These are phyloP conservation scores for Myopa testacea DNA, from an alignment of 2,888 invertebrate genomes.

Conservation along the genomic window DNA sequence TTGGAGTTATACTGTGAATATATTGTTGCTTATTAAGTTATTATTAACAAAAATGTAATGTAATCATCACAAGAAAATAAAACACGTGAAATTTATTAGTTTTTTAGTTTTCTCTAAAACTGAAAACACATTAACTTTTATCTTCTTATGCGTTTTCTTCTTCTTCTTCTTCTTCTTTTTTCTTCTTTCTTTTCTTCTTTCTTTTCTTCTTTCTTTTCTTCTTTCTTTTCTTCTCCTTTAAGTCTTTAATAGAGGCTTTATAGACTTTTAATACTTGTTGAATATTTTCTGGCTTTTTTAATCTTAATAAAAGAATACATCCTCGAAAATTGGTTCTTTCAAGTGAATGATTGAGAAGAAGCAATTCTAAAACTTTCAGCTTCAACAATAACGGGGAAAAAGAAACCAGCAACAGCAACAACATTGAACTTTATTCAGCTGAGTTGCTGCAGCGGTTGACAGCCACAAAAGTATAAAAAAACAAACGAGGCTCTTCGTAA, in stretches of 20 bases:
- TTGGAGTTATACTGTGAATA: no score
- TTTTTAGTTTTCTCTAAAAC: not conserved
- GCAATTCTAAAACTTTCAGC: not conserved
- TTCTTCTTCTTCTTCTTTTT: not conserved
- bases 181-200: not conserved
- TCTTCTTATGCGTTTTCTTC: no score
- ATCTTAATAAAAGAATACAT: not conserved
- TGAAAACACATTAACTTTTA: no score
- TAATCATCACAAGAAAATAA: no score
- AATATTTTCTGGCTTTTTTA: no score
- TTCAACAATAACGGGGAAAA: no score
- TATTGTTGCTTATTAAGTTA: no score
- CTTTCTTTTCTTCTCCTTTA: not conserved
- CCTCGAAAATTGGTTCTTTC: not conserved
- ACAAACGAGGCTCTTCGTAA: not conserved
- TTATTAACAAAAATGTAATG: no score
- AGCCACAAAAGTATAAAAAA: not conserved
- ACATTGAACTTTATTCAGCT: not conserved
- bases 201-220: not conserved
- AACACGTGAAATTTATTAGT: not conserved
- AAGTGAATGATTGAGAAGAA: not conserved
- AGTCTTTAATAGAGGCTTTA: no score
- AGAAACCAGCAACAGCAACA: not conserved
- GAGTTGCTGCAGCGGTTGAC: not conserved
- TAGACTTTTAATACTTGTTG: no score